phyloP scores from a whole-genome alignment of 2,113 vertebrate genomes.

The Helogale parvula region DNA sequence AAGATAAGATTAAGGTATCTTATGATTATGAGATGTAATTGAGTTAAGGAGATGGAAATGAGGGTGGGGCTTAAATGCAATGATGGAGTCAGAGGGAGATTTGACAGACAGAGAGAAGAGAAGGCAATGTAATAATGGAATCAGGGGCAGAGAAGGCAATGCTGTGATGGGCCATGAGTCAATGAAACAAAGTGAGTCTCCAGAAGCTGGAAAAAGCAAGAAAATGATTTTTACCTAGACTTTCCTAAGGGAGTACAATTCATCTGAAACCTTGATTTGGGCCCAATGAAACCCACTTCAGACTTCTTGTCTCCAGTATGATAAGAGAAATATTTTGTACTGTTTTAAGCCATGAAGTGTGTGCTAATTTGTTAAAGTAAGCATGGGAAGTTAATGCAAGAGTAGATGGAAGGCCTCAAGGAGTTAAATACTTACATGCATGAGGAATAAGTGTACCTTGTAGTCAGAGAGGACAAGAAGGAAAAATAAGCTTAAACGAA shows the following conservation, averaged over 20 bases:
- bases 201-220: neutral
- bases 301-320: neutral
- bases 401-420: neutral
- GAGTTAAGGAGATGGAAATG: neutral
- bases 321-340: neutral
- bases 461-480: neutral
- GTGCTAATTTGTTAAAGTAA: neutral
- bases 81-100: neutral
- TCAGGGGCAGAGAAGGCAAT: neutral
- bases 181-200: neutral
- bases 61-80: neutral
- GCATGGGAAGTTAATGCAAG: neutral
- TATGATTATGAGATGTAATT: neutral
- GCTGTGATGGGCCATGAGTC: neutral
- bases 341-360: neutral
- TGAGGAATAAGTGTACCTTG: neutral
- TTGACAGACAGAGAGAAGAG: neutral
- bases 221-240: neutral
- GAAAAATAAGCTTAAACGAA: neutral
- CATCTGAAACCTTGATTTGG: neutral
- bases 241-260: fast-evolving
- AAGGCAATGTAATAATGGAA: neutral
- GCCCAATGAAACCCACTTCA: too few species aligned
- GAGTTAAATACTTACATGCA: neutral
- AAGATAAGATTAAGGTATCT: too few species aligned